Evolutionary conservation across 2,888 invertebrate genomes (phyloP).

Genomic region (Cryptosula pallasiana): DNA sequence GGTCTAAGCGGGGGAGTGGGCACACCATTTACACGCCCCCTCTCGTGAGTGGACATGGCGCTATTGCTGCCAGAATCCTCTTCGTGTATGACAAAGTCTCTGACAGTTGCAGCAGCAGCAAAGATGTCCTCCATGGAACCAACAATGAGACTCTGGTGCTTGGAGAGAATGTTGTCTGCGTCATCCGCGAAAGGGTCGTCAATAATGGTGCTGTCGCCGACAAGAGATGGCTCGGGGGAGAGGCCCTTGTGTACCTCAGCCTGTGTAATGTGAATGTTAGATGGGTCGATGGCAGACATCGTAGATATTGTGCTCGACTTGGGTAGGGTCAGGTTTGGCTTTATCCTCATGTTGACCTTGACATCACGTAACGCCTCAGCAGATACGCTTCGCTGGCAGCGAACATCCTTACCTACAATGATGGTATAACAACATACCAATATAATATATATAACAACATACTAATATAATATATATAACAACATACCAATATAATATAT

Average conservation of each 20-base stretch:
- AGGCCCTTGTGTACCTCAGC: constrained; percentile 13
- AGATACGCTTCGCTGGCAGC: constrained; percentile 3
- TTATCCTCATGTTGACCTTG: not conserved
- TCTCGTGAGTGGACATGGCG: not conserved
- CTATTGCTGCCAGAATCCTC: constrained; percentile 3
- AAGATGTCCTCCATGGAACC: constrained; percentile 23
- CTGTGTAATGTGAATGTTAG: not conserved
- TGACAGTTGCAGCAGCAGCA: not conserved
- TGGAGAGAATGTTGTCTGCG: constrained; percentile 20
- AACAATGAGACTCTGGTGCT: constrained; percentile 24
- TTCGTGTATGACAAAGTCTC: constrained; percentile 7
- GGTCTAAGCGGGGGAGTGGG: constrained; percentile 5
- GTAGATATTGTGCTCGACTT: not conserved
- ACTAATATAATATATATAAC: too few species aligned
- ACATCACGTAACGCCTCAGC: constrained; percentile 19
- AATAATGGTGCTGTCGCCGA: not conserved
- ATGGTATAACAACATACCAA: too few species aligned
- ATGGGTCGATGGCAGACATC: not conserved
- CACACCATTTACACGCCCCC: not conserved
- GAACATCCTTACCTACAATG: constrained; percentile 13
- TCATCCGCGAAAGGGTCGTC: constrained; percentile 23
- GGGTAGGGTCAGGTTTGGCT: not conserved
- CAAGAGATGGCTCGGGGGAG: not conserved
- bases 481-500: too few species aligned
- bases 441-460: too few species aligned